Evolutionary conservation across 2,113 vertebrate genomes (phyloP).

Genomic region (Rhea pennata): DNA sequence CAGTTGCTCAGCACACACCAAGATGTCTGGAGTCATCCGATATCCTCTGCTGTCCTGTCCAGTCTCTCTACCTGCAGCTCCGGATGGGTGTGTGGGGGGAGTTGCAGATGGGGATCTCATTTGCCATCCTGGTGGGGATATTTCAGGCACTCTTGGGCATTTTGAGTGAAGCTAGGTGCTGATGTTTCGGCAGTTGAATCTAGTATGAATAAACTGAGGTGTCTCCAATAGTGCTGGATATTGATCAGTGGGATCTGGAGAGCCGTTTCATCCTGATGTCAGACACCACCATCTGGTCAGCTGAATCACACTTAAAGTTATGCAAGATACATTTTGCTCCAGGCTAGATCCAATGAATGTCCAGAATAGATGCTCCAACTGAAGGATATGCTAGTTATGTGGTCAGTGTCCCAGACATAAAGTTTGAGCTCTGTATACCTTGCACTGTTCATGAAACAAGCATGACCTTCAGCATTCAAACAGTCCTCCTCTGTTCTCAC

Average conservation of each 20-base stretch:
- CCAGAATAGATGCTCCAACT: background rate
- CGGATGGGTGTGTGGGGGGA: too few relatives aligned
- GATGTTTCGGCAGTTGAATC: background rate
- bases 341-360: background rate
- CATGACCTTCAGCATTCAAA: background rate
- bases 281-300: background rate
- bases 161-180: background rate
- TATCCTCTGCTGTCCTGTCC: background rate
- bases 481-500: background rate
- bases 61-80: too few relatives aligned
- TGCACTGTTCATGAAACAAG: background rate
- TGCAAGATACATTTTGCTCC: background rate
- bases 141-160: background rate
- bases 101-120: too few relatives aligned
- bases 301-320: background rate
- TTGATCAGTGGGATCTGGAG: background rate
- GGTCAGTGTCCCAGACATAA: background rate
- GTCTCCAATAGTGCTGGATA: background rate
- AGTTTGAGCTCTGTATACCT: background rate
- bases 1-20: background rate
- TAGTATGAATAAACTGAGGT: background rate
- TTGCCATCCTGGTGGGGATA: background rate
- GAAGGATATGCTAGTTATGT: rapidly evolving
- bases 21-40: background rate
- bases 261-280: background rate